Percentiles rank a stretch among this genome's conserved stretches.
Conservation (phyloP, 2,113 vertebrate species). For the Eira barbara region DNA sequence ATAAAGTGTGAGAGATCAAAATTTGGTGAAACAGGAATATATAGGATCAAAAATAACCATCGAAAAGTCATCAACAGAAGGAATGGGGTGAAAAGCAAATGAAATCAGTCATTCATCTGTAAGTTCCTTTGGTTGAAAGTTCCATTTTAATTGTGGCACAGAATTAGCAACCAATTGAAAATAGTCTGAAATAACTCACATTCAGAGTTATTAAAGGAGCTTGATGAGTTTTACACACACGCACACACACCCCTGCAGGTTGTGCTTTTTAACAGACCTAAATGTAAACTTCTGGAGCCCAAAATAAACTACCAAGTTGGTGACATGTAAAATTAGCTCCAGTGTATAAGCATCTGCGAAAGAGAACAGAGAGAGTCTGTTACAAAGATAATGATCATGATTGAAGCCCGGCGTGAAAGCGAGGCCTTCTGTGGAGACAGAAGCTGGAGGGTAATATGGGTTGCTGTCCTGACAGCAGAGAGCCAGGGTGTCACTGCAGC, state of each 20-base stretch:
- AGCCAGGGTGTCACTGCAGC: background rate
- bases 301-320: slow-evolving; percentile 45
- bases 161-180: background rate
- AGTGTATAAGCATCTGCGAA: slow-evolving; percentile 36
- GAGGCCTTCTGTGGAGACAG: slow-evolving; percentile 18
- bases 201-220: slow-evolving; percentile 31
- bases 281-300: slow-evolving; percentile 53
- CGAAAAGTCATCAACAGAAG: background rate
- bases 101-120: background rate
- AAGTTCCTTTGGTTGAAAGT: background rate
- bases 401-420: background rate
- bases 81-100: background rate
- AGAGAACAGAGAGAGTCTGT: background rate
- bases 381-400: background rate
- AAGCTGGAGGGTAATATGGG: background rate
- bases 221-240: background rate
- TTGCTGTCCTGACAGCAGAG: background rate
- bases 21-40: background rate
- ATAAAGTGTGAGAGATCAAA: background rate
- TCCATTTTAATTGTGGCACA: slow-evolving; percentile 14
- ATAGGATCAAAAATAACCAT: background rate
- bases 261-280: slow-evolving; percentile 33
- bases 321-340: slow-evolving; percentile 58
- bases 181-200: background rate
- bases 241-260: background rate